Evolutionary conservation across 1,140 invertebrate species (phyloP).

Genomic region (Gonatopus flavifemur): DNA sequence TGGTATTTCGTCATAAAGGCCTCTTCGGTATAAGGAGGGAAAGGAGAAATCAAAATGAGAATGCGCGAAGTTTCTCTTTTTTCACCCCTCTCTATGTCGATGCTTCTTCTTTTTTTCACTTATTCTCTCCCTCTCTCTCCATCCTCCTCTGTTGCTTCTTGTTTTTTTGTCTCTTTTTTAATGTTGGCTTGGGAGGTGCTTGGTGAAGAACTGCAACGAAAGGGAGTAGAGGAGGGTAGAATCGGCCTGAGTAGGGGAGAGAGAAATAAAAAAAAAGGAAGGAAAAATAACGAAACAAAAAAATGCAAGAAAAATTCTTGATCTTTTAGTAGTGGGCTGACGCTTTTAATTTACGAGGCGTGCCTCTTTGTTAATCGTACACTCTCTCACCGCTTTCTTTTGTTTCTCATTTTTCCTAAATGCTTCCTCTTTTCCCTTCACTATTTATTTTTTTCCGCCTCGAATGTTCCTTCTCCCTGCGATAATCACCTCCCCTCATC

Average conservation of each 20-base stretch:
- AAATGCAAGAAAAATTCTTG: conserved; percentile 41
- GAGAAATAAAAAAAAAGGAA: conserved; percentile 10
- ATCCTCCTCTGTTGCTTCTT: background rate
- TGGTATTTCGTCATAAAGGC: conserved; percentile 44
- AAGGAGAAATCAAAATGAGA: conserved; percentile 41
- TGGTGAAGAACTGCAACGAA: background rate
- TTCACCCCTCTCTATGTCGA: conserved; percentile 1
- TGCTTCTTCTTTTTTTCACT: background rate
- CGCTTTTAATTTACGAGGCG: conserved; percentile 47
- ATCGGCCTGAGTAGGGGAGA: conserved; percentile 7
- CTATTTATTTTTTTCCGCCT: no score
- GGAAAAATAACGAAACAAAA: conserved; percentile 16
- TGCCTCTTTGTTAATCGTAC: conserved; percentile 42
- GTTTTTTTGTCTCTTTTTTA: background rate
- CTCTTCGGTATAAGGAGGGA: conserved; percentile 39
- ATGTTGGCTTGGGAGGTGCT: conserved; percentile 18
- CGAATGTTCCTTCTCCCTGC: no score
- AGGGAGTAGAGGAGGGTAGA: background rate
- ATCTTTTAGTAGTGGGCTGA: conserved; percentile 48
- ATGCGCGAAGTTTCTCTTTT: conserved; percentile 16
- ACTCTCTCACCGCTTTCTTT: conserved; percentile 17
- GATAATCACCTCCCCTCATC: no score
- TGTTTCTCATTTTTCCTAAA: conserved; percentile 25
- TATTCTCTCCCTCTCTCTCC: background rate
- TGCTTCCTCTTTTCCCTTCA: no score